Conservation (phyloP, 2,888 invertebrate species). For the Clivina fossor region DNA sequence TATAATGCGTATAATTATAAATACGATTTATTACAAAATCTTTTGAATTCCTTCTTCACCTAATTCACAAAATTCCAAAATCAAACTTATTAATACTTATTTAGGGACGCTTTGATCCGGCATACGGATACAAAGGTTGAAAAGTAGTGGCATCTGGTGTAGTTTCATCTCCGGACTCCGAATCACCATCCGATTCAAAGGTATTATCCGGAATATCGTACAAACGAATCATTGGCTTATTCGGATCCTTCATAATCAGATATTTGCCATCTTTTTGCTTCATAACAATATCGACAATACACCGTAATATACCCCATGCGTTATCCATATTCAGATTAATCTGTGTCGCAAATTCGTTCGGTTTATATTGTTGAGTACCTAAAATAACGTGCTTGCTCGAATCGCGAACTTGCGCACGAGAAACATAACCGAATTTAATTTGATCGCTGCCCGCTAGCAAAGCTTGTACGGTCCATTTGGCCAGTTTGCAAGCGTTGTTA, state of each 20-base stretch:
- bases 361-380: constrained; percentile 97
- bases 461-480: constrained; percentile 98
- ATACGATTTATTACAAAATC: constrained; percentile 29
- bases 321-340: constrained; percentile 99
- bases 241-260: constrained; percentile 98
- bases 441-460: constrained; percentile 94
- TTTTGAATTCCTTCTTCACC: constrained; percentile 18
- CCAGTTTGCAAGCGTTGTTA: constrained; percentile 99
- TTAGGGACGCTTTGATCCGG: constrained; percentile 36
- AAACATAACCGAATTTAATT: constrained; percentile 99
- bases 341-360: constrained; percentile 97
- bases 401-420: constrained; percentile 89
- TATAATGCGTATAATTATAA: constrained; percentile 17
- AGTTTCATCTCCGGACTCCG: constrained; percentile 76
- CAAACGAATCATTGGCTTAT: constrained; percentile 95
- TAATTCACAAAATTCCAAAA: constrained; percentile 13
- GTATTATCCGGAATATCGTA: constrained; percentile 99
- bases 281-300: constrained; percentile 96
- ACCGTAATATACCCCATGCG: constrained; percentile 97
- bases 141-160: constrained; percentile 50
- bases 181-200: constrained; percentile 96
- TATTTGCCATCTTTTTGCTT: constrained; percentile 96
- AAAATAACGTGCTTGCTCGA: constrained; percentile 95
- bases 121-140: constrained; percentile 52
- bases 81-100: constrained; percentile 5